Evolutionary conservation across 2,797 vertebrate species (phyloP).

Genomic region (Gallirallus australis): DNA sequence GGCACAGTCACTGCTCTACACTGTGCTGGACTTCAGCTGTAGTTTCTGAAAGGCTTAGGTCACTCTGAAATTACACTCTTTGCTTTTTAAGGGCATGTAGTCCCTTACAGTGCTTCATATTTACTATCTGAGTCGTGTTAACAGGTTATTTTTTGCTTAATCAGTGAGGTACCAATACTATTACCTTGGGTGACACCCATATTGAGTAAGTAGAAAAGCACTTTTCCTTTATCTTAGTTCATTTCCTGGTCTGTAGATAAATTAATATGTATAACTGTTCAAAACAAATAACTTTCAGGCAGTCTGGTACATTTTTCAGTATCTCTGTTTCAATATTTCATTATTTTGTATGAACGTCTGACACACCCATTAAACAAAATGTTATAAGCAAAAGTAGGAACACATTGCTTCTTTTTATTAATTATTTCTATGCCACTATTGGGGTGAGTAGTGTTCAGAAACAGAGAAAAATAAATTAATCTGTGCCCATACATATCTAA

Average conservation of each 20-base stretch:
- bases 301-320: slow-evolving; percentile 36
- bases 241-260: slow-evolving; percentile 13
- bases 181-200: slow-evolving; percentile 38
- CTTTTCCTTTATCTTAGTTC: slow-evolving; percentile 33
- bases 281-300: slow-evolving; percentile 41
- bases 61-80: neutral
- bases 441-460: slow-evolving; percentile 6
- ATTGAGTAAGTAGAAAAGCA: slow-evolving; percentile 20
- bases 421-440: slow-evolving; percentile 19
- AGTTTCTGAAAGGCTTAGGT: slow-evolving; percentile 32
- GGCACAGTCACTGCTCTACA: too few species aligned
- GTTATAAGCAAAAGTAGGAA: slow-evolving; percentile 13
- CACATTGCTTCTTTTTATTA: slow-evolving; percentile 7
- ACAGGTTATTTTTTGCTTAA: slow-evolving; percentile 45
- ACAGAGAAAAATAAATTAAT: neutral
- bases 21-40: too few species aligned
- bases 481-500: accelerated
- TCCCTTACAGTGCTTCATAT: slow-evolving; percentile 42
- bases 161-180: slow-evolving; percentile 29
- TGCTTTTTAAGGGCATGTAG: slow-evolving; percentile 47
- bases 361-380: slow-evolving; percentile 49
- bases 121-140: slow-evolving; percentile 53
- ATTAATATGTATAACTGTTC: slow-evolving; percentile 26
- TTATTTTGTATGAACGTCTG: slow-evolving; percentile 3
- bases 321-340: slow-evolving; percentile 46